Evolutionary conservation across 1,140 invertebrate genomes (phyloP).

Genomic region (Lepidotrigona ventralis): DNA sequence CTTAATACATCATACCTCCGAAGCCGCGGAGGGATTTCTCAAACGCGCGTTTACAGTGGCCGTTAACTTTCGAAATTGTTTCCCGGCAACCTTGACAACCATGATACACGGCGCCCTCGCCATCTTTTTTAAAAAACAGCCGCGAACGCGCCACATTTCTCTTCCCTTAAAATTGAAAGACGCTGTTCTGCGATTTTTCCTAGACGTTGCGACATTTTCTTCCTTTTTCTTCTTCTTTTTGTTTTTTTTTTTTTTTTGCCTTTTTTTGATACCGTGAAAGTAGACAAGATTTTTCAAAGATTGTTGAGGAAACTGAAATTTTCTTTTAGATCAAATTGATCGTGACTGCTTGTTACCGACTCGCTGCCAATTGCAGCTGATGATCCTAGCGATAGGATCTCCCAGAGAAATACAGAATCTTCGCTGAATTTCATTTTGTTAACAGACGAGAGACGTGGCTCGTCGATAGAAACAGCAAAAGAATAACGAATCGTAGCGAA

Average conservation of each 20-base stretch:
- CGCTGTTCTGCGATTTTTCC: neutral
- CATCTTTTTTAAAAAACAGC: neutral
- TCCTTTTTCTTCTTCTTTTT: neutral
- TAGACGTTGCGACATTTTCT: neutral
- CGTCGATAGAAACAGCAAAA: neutral
- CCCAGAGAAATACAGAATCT: neutral
- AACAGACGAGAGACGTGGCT: neutral
- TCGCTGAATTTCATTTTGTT: neutral
- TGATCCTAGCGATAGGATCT: neutral
- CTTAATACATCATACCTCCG: conserved; percentile 48
- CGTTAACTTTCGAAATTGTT: conserved; percentile 15
- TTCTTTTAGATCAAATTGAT: too few species aligned
- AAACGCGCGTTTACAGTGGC: neutral
- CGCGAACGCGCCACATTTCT: neutral
- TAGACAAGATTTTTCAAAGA: too few species aligned
- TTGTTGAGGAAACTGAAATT: too few species aligned
- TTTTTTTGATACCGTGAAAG: too few species aligned
- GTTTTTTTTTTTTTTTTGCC: too few species aligned
- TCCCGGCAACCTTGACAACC: neutral
- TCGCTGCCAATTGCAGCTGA: neutral
- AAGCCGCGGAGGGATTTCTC: conserved; percentile 31
- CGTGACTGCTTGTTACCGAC: too few species aligned
- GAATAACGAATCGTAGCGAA: conserved; percentile 1
- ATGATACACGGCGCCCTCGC: neutral
- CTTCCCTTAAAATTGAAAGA: neutral